phyloP scores from a whole-genome alignment of 1,140 invertebrate species.

The Belonocnema kinseyi region DNA sequence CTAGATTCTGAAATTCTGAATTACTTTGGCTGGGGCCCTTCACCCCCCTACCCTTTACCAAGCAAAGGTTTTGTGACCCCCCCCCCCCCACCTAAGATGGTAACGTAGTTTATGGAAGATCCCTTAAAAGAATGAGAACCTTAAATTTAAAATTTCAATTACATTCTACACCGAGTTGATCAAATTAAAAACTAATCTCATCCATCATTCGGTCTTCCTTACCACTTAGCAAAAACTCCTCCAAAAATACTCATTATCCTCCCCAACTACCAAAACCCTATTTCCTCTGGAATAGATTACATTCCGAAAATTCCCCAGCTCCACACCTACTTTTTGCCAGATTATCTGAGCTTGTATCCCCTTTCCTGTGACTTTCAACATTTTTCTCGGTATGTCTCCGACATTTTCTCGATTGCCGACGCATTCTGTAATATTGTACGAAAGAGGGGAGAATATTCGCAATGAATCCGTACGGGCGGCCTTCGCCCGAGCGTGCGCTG shows the following conservation, averaged over 20 bases:
- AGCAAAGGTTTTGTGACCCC: too few species aligned
- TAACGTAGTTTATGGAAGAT: too few species aligned
- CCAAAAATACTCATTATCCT: slow-evolving; percentile 22
- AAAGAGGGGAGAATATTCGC: neutral
- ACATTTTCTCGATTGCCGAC: slow-evolving; percentile 23
- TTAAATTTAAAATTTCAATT: neutral
- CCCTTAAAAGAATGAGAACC: neutral
- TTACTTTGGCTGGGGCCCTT: too few species aligned
- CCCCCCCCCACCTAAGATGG: too few species aligned
- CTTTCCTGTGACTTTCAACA: neutral
- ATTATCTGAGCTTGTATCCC: slow-evolving; percentile 11
- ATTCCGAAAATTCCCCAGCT: slow-evolving; percentile 26
- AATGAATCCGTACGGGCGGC: slow-evolving; percentile 29
- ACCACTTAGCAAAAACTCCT: neutral
- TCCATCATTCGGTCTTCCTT: neutral
- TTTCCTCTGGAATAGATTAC: neutral
- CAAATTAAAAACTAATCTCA: too few species aligned
- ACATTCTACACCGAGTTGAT: too few species aligned
- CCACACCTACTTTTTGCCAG: slow-evolving; percentile 22
- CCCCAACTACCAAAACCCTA: neutral
- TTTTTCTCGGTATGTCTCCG: slow-evolving; percentile 13
- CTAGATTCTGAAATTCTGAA: too few species aligned
- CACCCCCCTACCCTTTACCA: too few species aligned
- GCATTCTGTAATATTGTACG: slow-evolving; percentile 13
- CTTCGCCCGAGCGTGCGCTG: neutral